Evolutionary conservation across 1,140 invertebrate genomes (phyloP), one percentile per base, ranked within the genome.

Genomic region (Penaeus chinensis): DNA sequence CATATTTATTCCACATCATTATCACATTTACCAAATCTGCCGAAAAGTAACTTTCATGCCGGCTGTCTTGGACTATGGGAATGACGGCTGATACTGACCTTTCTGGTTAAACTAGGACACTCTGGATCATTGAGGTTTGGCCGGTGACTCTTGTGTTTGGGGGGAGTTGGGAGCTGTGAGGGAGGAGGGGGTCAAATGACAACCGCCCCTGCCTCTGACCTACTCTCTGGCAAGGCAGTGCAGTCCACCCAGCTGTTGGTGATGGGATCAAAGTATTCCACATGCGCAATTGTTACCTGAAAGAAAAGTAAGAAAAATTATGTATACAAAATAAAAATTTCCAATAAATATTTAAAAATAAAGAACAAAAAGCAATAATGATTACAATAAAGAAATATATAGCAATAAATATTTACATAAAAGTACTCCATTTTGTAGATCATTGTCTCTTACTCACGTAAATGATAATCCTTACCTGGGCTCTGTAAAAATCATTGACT

Each of bases 131-230:
- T 60, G 18, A 27, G 62, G 61, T 87, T 71, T 37, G 66, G 81
- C 37, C 54, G 60, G 32, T 63, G 86, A 63, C 69, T 66, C 60
- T 77, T 76, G 32, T 81, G 69, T 22, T 80, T 87, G 27, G 80
- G 80, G 24, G 47, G 65, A 47, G 71, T 60, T 32, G 66, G 60
- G 27, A 27, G 71, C 47, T 60, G 80, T 24, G 89, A 66, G 11
- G 85, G 84, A 5, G 85, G 85, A 74, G 78, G 85, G 84, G 85
- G 87, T 92, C 91, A 94, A 65, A 93, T 92, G 66, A 95, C 94
- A 42, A 95, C 94, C 24, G 96, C 96, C n/a, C 95, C 96, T 37
- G 96, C 96, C 92, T 97, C 96, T 87, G 96, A 96, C 90, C 97
- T 94, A 89, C 95, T 96, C 89, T 95, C 95, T 47, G 96, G 96